phyloP scores from a whole-genome alignment of 2,797 vertebrate species.

The Falco concolor region DNA sequence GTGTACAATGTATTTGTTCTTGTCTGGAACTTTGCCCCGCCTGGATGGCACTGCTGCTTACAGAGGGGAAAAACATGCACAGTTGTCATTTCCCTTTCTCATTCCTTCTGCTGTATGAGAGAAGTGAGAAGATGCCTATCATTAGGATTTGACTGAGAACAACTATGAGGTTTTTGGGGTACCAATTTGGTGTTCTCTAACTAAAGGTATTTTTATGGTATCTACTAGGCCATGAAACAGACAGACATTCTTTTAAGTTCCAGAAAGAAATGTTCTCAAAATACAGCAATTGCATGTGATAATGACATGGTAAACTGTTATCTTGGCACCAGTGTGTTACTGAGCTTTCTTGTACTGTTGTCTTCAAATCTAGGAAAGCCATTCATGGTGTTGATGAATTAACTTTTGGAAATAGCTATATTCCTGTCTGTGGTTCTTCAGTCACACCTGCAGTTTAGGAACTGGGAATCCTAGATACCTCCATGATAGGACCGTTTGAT shows the following conservation, averaged over 20 bases:
- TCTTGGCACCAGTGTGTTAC: not conserved
- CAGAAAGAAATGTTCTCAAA: not conserved
- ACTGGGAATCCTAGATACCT: not conserved
- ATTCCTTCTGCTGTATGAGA: not conserved
- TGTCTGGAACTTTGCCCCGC: not conserved
- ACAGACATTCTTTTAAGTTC: not conserved
- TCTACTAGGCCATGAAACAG: not conserved
- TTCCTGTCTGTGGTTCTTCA: not conserved
- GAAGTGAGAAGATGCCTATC: not conserved
- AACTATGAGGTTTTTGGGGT: fast-evolving
- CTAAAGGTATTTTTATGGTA: not conserved
- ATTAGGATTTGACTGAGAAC: not conserved
- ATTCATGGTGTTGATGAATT: not conserved
- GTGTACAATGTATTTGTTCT: not conserved
- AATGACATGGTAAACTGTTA: not conserved
- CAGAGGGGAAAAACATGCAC: not conserved
- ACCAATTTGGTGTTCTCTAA: not conserved
- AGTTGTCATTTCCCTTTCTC: not conserved
- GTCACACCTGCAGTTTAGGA: not conserved
- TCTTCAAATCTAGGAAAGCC: not conserved
- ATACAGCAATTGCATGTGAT: not conserved
- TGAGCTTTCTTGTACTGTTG: not conserved
- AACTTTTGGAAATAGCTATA: not conserved
- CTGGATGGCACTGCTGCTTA: not conserved
- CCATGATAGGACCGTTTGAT: not conserved